Percentiles rank a stretch among this genome's conserved stretches.
phyloP scores from a whole-genome alignment of 1,140 invertebrate genomes.

The Aplysia californica region DNA sequence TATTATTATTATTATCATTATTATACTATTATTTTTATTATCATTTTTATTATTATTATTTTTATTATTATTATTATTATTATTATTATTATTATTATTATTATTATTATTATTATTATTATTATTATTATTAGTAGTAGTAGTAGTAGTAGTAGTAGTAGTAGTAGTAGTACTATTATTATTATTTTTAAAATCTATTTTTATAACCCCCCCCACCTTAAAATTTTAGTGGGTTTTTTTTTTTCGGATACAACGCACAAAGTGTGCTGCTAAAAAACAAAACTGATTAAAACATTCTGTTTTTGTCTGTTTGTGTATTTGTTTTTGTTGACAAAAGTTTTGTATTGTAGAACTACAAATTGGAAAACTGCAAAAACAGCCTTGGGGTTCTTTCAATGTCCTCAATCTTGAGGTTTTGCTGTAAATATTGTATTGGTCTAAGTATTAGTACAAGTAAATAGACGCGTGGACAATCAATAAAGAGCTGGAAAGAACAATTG shows the following conservation, averaged over 20 bases:
- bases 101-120: neutral
- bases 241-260: neutral
- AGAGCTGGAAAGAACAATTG: no score
- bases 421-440: no score
- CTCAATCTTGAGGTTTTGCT: no score
- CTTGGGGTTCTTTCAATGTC: no score
- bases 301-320: neutral
- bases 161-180: neutral
- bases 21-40: no score
- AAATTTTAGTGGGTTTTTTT: neutral
- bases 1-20: no score
- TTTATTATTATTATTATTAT: neutral
- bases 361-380: no score
- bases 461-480: no score
- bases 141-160: neutral
- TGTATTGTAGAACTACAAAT: no score
- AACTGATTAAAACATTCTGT: neutral
- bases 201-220: neutral
- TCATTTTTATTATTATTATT: neutral
- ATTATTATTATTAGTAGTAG: no score
- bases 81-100: neutral
- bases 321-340: no score
- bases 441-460: no score
- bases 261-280: neutral
- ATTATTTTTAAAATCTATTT: neutral